Conservation (phyloP, 2,113 vertebrate genomes). For the Stigmatopora nigra region DNA sequence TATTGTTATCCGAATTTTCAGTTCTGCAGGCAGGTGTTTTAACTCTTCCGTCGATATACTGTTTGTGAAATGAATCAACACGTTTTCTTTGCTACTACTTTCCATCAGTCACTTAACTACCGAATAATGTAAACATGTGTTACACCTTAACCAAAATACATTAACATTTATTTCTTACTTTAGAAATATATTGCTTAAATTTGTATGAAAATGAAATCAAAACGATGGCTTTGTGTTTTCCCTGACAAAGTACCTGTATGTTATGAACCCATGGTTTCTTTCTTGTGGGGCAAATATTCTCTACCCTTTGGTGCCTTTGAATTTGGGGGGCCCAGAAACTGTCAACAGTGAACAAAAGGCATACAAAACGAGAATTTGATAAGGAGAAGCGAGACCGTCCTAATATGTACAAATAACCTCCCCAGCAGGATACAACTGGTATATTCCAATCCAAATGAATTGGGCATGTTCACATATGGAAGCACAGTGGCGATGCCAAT, state of each 20-base stretch:
- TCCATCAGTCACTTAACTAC: not conserved
- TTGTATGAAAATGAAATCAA: constrained; percentile 14
- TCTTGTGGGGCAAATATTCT: constrained; percentile 58
- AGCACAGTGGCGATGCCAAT: constrained; percentile 16
- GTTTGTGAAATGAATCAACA: not conserved
- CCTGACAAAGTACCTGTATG: constrained; percentile 30
- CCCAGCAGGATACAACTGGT: constrained; percentile 55
- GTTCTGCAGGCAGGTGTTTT: not conserved
- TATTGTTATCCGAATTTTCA: not conserved
- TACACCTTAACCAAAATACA: no score
- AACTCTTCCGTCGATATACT: not conserved
- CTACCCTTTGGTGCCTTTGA: constrained; percentile 57
- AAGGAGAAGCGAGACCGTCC: constrained; percentile 57
- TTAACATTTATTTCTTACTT: no score
- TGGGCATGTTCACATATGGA: constrained; percentile 18
- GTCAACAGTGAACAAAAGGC: constrained; percentile 69
- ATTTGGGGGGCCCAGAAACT: constrained; percentile 65
- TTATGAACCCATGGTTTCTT: constrained; percentile 53
- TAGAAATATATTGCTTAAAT: not conserved
- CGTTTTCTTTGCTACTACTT: not conserved
- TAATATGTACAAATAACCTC: constrained; percentile 67
- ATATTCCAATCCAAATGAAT: constrained; percentile 33
- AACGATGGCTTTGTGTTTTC: constrained; percentile 33
- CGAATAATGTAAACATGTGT: constrained; percentile 9
- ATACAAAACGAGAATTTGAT: constrained; percentile 57